A percentile compares a stretch with the other conserved stretches of the same genome.
Evolutionary conservation across 1,140 invertebrate genomes (phyloP).

Genomic region (Tetramorium parvispinum): DNA sequence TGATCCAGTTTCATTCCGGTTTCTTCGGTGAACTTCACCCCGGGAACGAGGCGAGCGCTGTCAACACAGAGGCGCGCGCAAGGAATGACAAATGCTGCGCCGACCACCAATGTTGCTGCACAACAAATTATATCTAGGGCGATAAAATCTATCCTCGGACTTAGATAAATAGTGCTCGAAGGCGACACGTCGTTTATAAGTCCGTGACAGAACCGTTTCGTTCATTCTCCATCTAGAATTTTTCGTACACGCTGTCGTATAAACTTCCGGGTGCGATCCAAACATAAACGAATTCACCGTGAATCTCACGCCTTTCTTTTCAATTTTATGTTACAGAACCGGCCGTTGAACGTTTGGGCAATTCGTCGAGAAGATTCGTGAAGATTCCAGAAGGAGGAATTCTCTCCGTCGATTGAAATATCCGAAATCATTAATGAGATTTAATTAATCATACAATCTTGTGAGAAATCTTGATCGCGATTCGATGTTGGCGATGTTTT

Average conservation of each 20-base stretch:
- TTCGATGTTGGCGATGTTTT: not conserved
- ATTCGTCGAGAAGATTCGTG: not conserved
- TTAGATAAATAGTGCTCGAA: slow-evolving; percentile 68
- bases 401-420: not conserved
- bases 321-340: slow-evolving; percentile 16
- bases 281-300: not conserved
- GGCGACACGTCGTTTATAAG: slow-evolving; percentile 35
- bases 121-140: slow-evolving; percentile 84
- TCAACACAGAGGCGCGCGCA: slow-evolving; percentile 85
- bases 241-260: not conserved
- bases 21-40: slow-evolving; percentile 82
- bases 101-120: slow-evolving; percentile 82
- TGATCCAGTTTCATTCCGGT: slow-evolving; percentile 80
- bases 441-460: slow-evolving; percentile 18
- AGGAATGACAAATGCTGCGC: slow-evolving; percentile 83
- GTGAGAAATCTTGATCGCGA: not conserved
- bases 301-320: not conserved
- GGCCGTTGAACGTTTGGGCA: not conserved
- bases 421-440: not conserved
- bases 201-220: not conserved
- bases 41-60: slow-evolving; percentile 80
- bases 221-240: slow-evolving; percentile 7
- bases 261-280: not conserved
- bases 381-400: not conserved
- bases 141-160: slow-evolving; percentile 78